These are phyloP conservation scores for Tolypeutes matacus DNA, from an alignment of 2,797 vertebrate genomes.

Conservation along the genomic window DNA sequence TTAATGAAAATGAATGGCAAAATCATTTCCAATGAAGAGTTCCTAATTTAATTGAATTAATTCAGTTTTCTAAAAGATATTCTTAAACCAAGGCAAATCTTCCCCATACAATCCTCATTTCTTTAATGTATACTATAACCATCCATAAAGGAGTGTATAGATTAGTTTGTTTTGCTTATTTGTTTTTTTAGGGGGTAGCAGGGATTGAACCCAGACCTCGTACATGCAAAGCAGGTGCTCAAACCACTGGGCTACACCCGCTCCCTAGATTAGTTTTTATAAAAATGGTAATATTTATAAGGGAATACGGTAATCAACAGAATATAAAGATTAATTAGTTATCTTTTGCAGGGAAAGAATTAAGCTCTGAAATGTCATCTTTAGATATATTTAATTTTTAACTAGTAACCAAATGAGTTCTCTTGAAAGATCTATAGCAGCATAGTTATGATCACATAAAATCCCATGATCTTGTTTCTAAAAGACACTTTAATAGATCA, in stretches of 20 bases:
- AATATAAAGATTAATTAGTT: slow-evolving; percentile 24
- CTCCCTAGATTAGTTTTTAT: slow-evolving; percentile 40
- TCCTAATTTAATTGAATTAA: slow-evolving; percentile 44
- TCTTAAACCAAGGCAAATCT: slow-evolving; percentile 29
- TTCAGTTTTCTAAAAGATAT: not conserved
- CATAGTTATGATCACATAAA: not conserved
- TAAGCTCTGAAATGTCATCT: slow-evolving; percentile 17
- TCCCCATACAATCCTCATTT: slow-evolving; percentile 15
- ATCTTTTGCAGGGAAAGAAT: not conserved
- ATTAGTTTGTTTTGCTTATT: slow-evolving; percentile 8
- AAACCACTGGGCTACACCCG: no score
- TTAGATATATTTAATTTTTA: slow-evolving; percentile 53
- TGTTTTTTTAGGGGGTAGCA: no score
- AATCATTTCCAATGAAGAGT: slow-evolving; percentile 57
- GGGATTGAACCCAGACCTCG: no score
- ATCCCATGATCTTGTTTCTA: not conserved
- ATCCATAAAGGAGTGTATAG: not conserved
- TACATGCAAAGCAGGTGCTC: no score
- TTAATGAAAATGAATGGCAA: slow-evolving; percentile 54
- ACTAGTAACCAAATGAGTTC: slow-evolving; percentile 53
- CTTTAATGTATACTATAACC: slow-evolving; percentile 13
- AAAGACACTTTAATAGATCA: not conserved
- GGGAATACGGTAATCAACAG: slow-evolving; percentile 49
- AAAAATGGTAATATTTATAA: slow-evolving; percentile 54
- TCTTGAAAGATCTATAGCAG: not conserved